Conservation (phyloP, 2,888 invertebrate genomes). For the Acanthoscelides obtectus region DNA sequence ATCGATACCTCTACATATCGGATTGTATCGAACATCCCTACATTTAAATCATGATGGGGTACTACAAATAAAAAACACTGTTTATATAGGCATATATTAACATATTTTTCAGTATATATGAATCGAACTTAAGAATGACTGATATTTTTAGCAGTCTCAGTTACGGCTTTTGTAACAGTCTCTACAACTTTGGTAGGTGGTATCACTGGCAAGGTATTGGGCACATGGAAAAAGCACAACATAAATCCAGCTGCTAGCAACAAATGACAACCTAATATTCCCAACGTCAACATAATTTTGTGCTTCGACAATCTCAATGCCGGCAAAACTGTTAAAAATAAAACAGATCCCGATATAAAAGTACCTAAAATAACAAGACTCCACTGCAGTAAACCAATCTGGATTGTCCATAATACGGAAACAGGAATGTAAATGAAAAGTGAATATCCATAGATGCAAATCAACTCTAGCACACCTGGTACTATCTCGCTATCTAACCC, state of each 20-base stretch:
- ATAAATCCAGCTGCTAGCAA: conserved; percentile 83
- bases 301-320: conserved; percentile 64
- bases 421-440: conserved; percentile 91
- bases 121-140: not conserved
- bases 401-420: conserved; percentile 88
- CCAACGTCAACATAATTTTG: conserved; percentile 58
- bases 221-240: conserved; percentile 72
- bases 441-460: conserved; percentile 95
- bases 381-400: conserved; percentile 80
- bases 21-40: too few species aligned
- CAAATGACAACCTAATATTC: conserved; percentile 73
- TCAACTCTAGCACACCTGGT: conserved; percentile 74
- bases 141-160: not conserved
- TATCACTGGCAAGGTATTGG: conserved; percentile 28
- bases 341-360: conserved; percentile 77
- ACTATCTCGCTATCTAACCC: conserved; percentile 58
- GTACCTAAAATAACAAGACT: conserved; percentile 76
- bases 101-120: not conserved
- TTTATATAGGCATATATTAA: conserved; percentile 1
- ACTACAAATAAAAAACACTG: too few species aligned
- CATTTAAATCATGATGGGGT: too few species aligned
- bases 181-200: not conserved
- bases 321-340: conserved; percentile 78
- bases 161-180: not conserved
- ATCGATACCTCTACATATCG: too few species aligned